Percentiles rank a stretch among this genome's conserved stretches.
Conservation (phyloP, 2,888 invertebrate genomes). For the Athetis lepigone region DNA sequence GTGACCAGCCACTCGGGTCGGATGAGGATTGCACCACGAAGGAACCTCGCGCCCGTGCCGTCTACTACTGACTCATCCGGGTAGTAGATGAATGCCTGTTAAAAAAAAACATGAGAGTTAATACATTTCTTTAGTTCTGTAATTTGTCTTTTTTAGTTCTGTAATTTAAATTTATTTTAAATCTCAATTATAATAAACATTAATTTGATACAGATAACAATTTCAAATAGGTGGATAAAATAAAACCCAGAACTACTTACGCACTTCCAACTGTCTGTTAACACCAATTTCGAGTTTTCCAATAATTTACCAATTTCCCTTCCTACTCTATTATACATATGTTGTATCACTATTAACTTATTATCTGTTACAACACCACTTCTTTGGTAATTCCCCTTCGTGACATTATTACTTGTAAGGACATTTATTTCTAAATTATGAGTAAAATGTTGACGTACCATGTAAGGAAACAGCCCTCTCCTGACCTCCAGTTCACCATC, state of each 20-base stretch:
- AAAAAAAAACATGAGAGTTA: not conserved
- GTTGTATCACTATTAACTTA: not conserved
- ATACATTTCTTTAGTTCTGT: not conserved
- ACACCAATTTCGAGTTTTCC: not conserved
- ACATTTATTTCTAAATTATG: slow-evolving; percentile 17
- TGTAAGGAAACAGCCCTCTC: slow-evolving; percentile 77
- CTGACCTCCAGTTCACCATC: slow-evolving; percentile 76
- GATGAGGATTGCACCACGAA: slow-evolving; percentile 79
- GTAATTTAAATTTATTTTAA: not conserved
- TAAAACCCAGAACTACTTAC: no score
- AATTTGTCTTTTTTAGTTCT: not conserved
- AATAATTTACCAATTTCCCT: not conserved
- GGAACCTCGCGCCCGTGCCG: slow-evolving; percentile 71
- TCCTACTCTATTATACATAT: not conserved
- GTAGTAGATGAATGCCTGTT: slow-evolving; percentile 84
- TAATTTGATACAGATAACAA: not conserved
- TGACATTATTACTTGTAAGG: not conserved
- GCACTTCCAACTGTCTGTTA: not conserved
- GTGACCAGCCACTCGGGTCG: slow-evolving; percentile 80
- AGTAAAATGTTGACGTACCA: slow-evolving; percentile 73
- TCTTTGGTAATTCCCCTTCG: not conserved
- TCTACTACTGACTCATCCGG: slow-evolving; percentile 78
- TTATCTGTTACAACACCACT: not conserved
- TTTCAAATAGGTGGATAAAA: not conserved
- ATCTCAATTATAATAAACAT: not conserved